These are phyloP conservation scores for Eleutherodactylus coqui DNA, from an alignment of 2,797 vertebrate species.

Conservation along the genomic window DNA sequence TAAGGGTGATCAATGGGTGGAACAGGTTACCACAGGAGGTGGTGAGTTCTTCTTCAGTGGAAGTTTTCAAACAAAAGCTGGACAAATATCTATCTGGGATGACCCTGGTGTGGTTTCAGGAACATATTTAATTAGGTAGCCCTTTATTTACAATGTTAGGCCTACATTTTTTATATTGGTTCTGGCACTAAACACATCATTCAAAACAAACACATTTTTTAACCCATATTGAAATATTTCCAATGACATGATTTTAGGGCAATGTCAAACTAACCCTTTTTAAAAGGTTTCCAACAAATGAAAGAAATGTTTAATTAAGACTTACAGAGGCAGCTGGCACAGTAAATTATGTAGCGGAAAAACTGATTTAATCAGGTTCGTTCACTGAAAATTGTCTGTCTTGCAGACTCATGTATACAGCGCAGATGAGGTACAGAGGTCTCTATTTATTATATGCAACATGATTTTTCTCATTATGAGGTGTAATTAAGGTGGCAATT, in stretches of 20 bases:
- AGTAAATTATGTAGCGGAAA: conserved; percentile 58
- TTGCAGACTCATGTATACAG: conserved; percentile 47
- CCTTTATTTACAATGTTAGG: background rate
- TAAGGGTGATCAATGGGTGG: no score
- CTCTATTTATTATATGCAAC: conserved; percentile 54
- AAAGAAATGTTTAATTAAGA: conserved; percentile 57
- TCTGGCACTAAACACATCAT: background rate
- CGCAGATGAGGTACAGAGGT: conserved; percentile 54
- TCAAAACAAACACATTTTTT: background rate
- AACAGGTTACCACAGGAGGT: no score
- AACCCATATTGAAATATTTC: background rate
- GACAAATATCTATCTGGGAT: no score
- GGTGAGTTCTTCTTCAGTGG: no score
- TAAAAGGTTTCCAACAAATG: conserved; percentile 26
- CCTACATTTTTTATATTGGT: background rate
- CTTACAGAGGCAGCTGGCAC: conserved; percentile 55
- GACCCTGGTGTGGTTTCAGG: background rate
- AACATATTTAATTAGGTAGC: background rate
- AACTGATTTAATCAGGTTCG: conserved; percentile 58
- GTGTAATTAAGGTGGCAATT: conserved; percentile 42
- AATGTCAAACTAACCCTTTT: background rate
- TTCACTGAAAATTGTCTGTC: conserved; percentile 50
- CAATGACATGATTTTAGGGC: background rate
- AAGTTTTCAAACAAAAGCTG: no score
- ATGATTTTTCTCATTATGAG: conserved; percentile 50